These are phyloP conservation scores for Callorhinus ursinus DNA, from an alignment of 2,113 vertebrate genomes.

Conservation along the genomic window DNA sequence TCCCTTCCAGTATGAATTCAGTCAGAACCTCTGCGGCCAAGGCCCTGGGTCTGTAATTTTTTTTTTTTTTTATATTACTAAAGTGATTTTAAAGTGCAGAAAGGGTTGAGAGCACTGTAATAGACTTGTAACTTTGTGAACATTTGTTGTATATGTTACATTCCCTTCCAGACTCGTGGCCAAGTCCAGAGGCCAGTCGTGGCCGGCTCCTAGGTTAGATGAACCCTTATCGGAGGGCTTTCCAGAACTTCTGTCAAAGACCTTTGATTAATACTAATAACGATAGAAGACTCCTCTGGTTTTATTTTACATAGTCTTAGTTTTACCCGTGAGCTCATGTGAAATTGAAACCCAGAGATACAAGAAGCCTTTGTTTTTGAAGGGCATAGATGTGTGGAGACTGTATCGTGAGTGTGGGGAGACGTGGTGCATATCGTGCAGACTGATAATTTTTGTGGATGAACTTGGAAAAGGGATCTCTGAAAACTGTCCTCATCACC, in stretches of 20 bases:
- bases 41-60: background rate
- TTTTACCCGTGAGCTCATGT: background rate
- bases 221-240: background rate
- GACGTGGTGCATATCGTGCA: background rate
- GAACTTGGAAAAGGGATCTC: background rate
- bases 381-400: background rate
- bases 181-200: background rate
- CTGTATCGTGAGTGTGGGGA: background rate
- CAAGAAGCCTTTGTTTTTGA: background rate
- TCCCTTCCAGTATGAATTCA: background rate
- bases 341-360: background rate
- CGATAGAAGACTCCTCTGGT: background rate
- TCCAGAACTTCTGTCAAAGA: background rate
- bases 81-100: background rate
- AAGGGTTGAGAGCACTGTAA: background rate
- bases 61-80: background rate
- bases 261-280: background rate
- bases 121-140: background rate
- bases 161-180: background rate
- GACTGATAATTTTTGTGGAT: background rate
- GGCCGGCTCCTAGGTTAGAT: background rate
- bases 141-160: background rate
- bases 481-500: background rate
- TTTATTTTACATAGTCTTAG: conserved; percentile 22
- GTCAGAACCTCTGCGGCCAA: background rate